Evolutionary conservation across 2,113 vertebrate genomes (phyloP).

Genomic region (Erpornis zantholeuca): DNA sequence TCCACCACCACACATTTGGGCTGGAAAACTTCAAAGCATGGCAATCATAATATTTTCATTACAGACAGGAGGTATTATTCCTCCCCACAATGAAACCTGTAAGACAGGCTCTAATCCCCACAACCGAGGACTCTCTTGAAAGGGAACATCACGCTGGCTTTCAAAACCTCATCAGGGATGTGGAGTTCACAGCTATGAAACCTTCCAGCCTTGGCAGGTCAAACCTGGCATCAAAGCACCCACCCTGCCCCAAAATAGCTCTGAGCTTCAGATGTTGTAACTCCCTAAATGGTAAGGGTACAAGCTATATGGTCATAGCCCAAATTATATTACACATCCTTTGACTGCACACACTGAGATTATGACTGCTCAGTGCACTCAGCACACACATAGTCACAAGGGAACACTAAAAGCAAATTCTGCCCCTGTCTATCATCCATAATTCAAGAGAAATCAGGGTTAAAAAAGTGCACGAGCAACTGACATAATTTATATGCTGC

Average conservation of each 20-base stretch:
- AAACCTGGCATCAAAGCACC: not conserved
- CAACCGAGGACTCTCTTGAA: not conserved
- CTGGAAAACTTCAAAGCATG: not conserved
- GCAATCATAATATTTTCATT: not conserved
- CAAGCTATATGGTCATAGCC: constrained; percentile 42
- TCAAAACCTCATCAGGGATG: not conserved
- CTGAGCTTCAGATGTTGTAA: not conserved
- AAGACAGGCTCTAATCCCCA: not conserved
- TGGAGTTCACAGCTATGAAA: not conserved
- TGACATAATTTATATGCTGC: constrained; percentile 77
- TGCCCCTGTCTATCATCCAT: constrained; percentile 85
- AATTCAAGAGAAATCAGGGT: constrained; percentile 89
- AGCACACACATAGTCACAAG: constrained; percentile 58
- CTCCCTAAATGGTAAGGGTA: not conserved
- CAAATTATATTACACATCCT: constrained; percentile 56
- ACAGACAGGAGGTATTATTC: not conserved
- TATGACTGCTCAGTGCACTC: constrained; percentile 75
- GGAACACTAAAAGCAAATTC: constrained; percentile 85
- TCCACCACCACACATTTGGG: rapidly evolving
- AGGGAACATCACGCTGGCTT: not conserved
- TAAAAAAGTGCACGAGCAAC: constrained; percentile 83
- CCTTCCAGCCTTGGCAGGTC: not conserved
- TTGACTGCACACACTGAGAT: constrained; percentile 66
- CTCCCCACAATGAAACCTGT: not conserved
- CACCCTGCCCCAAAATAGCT: not conserved